Base-by-base conservation (phyloP, 2,113 vertebrate species). In the Phocoena sinus region DNA sequence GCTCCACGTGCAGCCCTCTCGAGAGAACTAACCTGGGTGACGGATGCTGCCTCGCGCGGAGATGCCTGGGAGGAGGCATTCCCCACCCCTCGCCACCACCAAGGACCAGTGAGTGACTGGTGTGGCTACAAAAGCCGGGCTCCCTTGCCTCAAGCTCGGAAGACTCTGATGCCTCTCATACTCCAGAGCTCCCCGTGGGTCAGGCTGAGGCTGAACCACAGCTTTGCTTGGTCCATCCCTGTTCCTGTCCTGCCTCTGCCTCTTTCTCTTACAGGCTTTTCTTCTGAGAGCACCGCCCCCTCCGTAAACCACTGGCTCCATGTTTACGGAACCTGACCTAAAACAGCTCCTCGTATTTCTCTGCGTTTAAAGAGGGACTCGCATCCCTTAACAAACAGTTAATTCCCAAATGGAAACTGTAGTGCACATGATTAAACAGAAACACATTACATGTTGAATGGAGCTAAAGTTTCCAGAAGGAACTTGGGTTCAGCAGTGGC, bases 1-100 rank as follows among this genome's bases (percentile, higher is more conserved):
- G 85, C 31, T 14, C 23, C 58, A 5, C 1, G 0, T 0, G 38
- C 77, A 5, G 11, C 31, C 38, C 60, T 53, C 23, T 9, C 0
- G 20, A 81, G 33, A 60, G 65, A 67, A 53, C 4, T 6, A 2
- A 1, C 44, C 6, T 8, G 1, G 18, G 12, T 10, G 41, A 14
- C 3, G 3, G 26, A 2, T 0, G 18, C 76, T 11, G 25, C 58
- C 36, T 15, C 14, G 18, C 38, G 58, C 0, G 11, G n/a, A 68
- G 47, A 50, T 6, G 11, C 71, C n/a, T 5, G 20, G 28, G 82
- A 10, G n/a, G 36, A 41, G 14, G 44, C 15, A 0, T 17, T 10
- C 12, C 17, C 13, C 14, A 1, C 5, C 65, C 20, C 23, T 14
- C 20, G 4, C 50, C 11, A 3, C 18, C 50, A 36, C 33, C 11